A percentile compares a stretch with the other conserved stretches of the same genome.
These are phyloP conservation scores for Yponomeuta malinellus DNA, from an alignment of 2,888 invertebrate genomes.

Conservation along the genomic window DNA sequence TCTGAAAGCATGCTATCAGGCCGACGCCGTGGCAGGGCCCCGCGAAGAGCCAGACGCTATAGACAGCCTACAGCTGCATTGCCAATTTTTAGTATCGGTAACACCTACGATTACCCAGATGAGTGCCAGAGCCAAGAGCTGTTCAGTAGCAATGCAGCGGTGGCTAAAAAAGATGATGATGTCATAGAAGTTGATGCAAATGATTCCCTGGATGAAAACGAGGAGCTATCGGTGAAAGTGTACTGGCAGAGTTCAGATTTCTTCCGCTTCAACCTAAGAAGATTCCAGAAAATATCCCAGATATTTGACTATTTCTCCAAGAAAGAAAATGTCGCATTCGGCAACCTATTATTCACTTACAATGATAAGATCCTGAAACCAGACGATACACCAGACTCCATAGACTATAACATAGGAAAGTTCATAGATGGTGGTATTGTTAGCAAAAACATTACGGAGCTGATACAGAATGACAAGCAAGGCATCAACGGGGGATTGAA, in stretches of 20 bases:
- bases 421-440: slow-evolving; percentile 66
- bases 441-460: slow-evolving; percentile 37
- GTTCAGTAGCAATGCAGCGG: slow-evolving; percentile 31
- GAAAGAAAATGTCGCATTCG: slow-evolving; percentile 41
- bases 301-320: slow-evolving; percentile 56
- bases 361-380: slow-evolving; percentile 51
- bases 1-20: too few species aligned
- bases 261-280: slow-evolving; percentile 52
- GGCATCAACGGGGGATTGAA: slow-evolving; percentile 35
- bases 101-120: slow-evolving; percentile 55
- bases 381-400: slow-evolving; percentile 57
- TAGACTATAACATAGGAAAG: slow-evolving; percentile 55
- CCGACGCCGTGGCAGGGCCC: not conserved
- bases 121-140: slow-evolving; percentile 37
- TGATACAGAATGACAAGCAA: slow-evolving; percentile 23
- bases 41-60: not conserved
- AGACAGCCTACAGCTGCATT: not conserved
- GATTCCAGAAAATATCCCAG: slow-evolving; percentile 51
- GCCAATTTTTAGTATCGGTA: slow-evolving; percentile 47
- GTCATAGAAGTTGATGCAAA: slow-evolving; percentile 30
- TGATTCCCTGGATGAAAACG: slow-evolving; percentile 48
- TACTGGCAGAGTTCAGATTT: slow-evolving; percentile 60
- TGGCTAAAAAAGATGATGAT: slow-evolving; percentile 22
- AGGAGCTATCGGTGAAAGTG: slow-evolving; percentile 63
- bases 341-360: slow-evolving; percentile 55